Evolutionary conservation across 2,888 invertebrate genomes (phyloP).

Genomic region (Flexamia atlantica): DNA sequence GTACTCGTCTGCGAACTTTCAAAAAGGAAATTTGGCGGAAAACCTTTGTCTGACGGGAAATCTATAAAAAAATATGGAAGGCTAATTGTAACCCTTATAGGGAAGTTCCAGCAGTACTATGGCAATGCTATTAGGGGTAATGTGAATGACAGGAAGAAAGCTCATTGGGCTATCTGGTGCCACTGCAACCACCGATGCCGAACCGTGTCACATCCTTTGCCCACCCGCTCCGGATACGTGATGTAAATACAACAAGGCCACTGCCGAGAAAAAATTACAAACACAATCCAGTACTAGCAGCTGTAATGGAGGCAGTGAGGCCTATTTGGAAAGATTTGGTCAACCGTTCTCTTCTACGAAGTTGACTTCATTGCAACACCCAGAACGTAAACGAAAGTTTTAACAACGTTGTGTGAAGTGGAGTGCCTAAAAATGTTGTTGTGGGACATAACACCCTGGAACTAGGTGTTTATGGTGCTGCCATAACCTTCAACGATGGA

Average conservation of each 20-base stretch:
- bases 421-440: conserved; percentile 17
- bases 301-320: not conserved
- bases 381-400: not conserved
- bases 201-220: not conserved
- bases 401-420: not conserved
- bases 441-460: conserved; percentile 24
- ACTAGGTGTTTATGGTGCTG: conserved; percentile 17
- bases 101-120: conserved; percentile 24
- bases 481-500: conserved; percentile 23
- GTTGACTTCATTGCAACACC: conserved; percentile 3
- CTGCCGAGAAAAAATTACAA: not conserved
- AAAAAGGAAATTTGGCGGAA: conserved; percentile 7
- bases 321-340: not conserved
- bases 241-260: not conserved
- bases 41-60: conserved; percentile 22
- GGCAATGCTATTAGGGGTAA: conserved; percentile 39
- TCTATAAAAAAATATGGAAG: conserved; percentile 9
- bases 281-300: not conserved
- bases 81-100: not conserved
- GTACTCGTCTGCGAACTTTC: not conserved
- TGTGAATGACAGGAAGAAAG: conserved; percentile 38
- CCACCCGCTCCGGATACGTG: not conserved
- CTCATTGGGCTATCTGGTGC: conserved; percentile 49
- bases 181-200: conserved; percentile 9
- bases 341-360: not conserved